Evolutionary conservation across 2,113 vertebrate genomes (phyloP), one percentile per base, ranked within the genome.

Genomic region (Macrotus californicus): DNA sequence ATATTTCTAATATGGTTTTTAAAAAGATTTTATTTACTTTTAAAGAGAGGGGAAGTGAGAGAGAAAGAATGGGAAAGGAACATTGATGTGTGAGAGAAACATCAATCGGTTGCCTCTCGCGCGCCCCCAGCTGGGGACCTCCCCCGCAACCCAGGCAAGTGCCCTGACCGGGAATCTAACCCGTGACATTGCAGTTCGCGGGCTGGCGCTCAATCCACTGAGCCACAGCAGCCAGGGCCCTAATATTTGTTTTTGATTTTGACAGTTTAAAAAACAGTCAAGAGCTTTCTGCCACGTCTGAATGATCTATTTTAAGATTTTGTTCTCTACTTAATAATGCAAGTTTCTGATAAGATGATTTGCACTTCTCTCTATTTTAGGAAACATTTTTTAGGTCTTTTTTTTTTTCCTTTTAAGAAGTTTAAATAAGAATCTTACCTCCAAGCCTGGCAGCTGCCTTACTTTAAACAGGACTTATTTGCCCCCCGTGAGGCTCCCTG

Each of bases 271-370:
- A 50, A 94, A 96, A 79, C 56, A 54, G 61, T 92, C 52, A 50
- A 83, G 79, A 93, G 4, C 21, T 79, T 86, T 94, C 48, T 54
- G 70, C 52, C 93, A 54, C 24, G 48, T 91, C 34, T 36, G 39
- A 96, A 81, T 86, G 72, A 80, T 90, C 76, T 94, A n/a, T 82
- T 90, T 94, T 95, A 67, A 92, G 85, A 64, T 10, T 93, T 89
- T 91, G 56, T 95, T 91, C 96, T 93, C 90, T 96, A 46, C 86
- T 93, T 88, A 80, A 64, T 43, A 87, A 79, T 54, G 66, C 0
- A 85, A 56, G 39, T 96, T 94, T 96, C 90, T 94, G 93, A 86
- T 59, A 90, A 94, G 79, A 41, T 52, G 67, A 81, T 86, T 89
- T 72, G 46, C 2, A 1, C n/a, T 16, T 92, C 69, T 75, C 50